phyloP scores from a whole-genome alignment of 2,797 vertebrate genomes.

The Toxotes lorentzi region DNA sequence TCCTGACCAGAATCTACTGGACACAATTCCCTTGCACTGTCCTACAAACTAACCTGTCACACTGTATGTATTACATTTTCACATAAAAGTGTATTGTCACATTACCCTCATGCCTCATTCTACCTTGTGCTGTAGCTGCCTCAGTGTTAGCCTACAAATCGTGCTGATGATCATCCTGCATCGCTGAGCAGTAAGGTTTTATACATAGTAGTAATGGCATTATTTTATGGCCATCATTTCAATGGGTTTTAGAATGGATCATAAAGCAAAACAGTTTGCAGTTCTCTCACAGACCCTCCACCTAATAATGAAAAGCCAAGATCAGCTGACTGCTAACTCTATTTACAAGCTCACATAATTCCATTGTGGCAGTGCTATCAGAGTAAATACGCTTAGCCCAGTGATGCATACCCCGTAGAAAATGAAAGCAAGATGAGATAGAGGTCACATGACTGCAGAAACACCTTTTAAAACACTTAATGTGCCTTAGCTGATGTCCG shows the following conservation, averaged over 20 bases:
- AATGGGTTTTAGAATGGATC: conserved; percentile 94
- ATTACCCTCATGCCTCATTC: conserved; percentile 65
- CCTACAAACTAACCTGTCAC: conserved; percentile 49
- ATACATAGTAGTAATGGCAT: conserved; percentile 93
- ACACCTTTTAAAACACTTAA: conserved; percentile 90
- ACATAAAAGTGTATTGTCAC: conserved; percentile 65
- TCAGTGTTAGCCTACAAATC: conserved; percentile 79
- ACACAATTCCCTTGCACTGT: conserved; percentile 20
- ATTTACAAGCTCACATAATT: conserved; percentile 90
- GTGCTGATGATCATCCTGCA: conserved; percentile 91
- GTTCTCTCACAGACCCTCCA: conserved; percentile 75
- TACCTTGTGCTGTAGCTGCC: conserved; percentile 56
- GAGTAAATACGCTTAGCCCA: conserved; percentile 80
- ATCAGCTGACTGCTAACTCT: conserved; percentile 90
- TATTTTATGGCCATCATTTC: conserved; percentile 96
- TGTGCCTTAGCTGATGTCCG: conserved; percentile 88
- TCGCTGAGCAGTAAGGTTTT: conserved; percentile 94
- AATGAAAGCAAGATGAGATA: conserved; percentile 84
- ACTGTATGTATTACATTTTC: conserved; percentile 61
- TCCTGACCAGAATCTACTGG: conserved; percentile 21
- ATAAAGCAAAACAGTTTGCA: conserved; percentile 94
- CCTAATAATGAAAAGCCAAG: conserved; percentile 86
- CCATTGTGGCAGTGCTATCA: conserved; percentile 82
- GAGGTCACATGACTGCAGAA: conserved; percentile 85
- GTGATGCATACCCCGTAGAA: conserved; percentile 81